These are phyloP conservation scores for Netelia fuscicornis DNA, from an alignment of 2,888 invertebrate species.

Conservation along the genomic window DNA sequence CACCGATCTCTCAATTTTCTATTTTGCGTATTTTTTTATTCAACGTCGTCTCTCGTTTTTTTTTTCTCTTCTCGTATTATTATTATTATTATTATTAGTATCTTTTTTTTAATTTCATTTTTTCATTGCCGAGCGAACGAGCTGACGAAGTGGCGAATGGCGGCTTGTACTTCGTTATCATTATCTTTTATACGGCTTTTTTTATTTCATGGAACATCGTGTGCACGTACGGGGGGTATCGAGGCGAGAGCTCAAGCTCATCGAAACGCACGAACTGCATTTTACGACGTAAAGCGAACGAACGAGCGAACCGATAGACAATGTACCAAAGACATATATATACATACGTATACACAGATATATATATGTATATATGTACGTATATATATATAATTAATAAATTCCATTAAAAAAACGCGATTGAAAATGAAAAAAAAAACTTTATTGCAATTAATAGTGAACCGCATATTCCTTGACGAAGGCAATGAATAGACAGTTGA, in stretches of 20 bases:
- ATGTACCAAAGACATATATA: constrained; percentile 78
- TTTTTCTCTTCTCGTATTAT: constrained; percentile 36
- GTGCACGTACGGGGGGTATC: constrained; percentile 27
- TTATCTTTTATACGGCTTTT: constrained; percentile 30
- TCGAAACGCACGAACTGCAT: constrained; percentile 46
- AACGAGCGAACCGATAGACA: constrained; percentile 71
- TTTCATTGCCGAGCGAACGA: constrained; percentile 29
- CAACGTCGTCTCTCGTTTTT: constrained; percentile 1
- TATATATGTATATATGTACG: not conserved
- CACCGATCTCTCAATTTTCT: not conserved
- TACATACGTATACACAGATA: not conserved
- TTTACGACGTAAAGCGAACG: constrained; percentile 46
- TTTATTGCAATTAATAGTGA: constrained; percentile 45
- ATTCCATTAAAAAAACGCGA: constrained; percentile 48
- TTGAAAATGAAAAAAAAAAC: constrained; percentile 45
- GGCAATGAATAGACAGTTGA: constrained; percentile 9
- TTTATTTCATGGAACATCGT: constrained; percentile 38
- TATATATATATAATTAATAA: constrained; percentile 37
- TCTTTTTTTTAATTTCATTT: constrained; percentile 24
- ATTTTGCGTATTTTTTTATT: constrained; percentile 10
- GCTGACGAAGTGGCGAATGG: constrained; percentile 20
- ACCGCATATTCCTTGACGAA: constrained; percentile 14
- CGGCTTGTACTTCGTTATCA: constrained; percentile 24
- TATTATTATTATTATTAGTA: constrained; percentile 31
- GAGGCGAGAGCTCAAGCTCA: constrained; percentile 50